A percentile compares a stretch with the other conserved stretches of the same genome.
phyloP scores from a whole-genome alignment of 2,113 vertebrate species.

The Eulemur macaco region DNA sequence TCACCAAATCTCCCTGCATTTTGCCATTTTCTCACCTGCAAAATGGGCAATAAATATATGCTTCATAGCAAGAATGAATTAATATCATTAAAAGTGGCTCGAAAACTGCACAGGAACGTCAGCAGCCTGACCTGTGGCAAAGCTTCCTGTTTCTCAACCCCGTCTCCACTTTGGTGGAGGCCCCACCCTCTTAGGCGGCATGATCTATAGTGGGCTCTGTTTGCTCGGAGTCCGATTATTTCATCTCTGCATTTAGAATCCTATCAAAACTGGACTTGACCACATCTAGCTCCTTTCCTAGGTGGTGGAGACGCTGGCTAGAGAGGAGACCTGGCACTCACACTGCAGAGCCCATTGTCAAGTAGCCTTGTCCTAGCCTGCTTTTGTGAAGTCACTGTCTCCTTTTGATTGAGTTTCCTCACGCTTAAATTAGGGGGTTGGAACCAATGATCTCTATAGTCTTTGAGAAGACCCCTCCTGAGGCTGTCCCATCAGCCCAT shows the following conservation, averaged over 20 bases:
- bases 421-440: constrained; percentile 19
- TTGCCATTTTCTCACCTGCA: neutral
- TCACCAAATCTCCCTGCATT: neutral
- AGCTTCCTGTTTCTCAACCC: neutral
- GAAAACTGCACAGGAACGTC: neutral
- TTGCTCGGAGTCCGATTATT: neutral
- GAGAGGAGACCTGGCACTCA: neutral
- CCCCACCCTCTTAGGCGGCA: rapidly evolving
- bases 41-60: neutral
- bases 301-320: neutral
- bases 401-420: neutral
- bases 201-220: neutral
- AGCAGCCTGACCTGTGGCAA: neutral
- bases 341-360: neutral
- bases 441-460: neutral
- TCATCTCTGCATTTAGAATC: neutral
- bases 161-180: neutral
- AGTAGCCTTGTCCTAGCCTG: neutral
- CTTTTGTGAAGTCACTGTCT: neutral
- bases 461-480: constrained; percentile 7
- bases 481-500: neutral
- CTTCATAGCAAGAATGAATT: neutral
- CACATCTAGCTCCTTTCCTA: neutral
- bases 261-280: neutral
- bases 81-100: neutral